Base-by-base conservation (phyloP, 2,113 vertebrate species). In the Cebidichthys violaceus region DNA sequence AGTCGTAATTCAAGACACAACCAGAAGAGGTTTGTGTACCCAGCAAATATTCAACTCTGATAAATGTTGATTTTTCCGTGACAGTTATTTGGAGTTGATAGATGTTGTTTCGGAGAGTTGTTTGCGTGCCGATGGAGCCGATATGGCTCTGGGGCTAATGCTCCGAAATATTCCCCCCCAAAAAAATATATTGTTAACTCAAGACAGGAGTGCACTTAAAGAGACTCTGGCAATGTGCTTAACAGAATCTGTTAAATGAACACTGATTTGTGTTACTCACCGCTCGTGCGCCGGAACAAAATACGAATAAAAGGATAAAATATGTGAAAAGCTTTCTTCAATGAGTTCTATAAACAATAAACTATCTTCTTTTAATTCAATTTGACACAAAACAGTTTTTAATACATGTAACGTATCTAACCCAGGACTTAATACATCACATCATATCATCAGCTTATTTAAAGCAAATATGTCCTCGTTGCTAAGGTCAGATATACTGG, bases 21-120 rank as follows among this genome's bases (percentile, higher is more conserved):
- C 66, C 66, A 75, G 50, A 75, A 73, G 67, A 84, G 81, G 81
- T 88, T 76, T 75, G 88, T 90, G 57, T 50, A 79, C 84, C 76
- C 68, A 61, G 70, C 47, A 90, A 92, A 86, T 86, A 82, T 81
- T 85, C 24, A 15, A 88, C 67, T 79, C 67, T 86, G 87, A 93
- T 86, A 92, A 86, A 77, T 89, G 88, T 90, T 85, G 86, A 86
- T 93, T 91, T 91, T 90, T 15, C 82, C 22, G 70, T 75, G 74
- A 67, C 86, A 85, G 85, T 79, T 83, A 85, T 88, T 89, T 85
- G 79, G 73, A 83, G 72, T 72, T 85, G 84, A 86, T 81, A 82
- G 83, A 86, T 82, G 86, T 75, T 81, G 79, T 90, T 84, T 81
- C n/a, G 83, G 79, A 91, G 88, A 85, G 66, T 82, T 80, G 90